Conservation (phyloP, 2,888 invertebrate genomes). For the Spodoptera littoralis region DNA sequence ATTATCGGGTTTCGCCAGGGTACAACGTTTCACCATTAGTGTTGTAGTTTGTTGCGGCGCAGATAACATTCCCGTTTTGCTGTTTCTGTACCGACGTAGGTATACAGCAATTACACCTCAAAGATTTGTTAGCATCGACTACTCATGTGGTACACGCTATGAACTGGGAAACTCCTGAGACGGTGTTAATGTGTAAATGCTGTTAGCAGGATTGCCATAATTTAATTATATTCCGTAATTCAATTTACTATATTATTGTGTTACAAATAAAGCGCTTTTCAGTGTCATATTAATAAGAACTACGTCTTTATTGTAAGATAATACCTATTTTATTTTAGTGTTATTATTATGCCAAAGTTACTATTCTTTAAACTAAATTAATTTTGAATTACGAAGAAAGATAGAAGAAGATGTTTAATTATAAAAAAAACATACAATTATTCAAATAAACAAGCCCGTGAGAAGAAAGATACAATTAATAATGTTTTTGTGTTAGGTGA, state of each 20-base stretch:
- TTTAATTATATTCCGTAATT: background rate
- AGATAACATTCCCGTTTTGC: constrained; percentile 77
- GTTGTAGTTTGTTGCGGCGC: constrained; percentile 76
- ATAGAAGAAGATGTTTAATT: too few relatives aligned
- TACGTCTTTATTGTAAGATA: too few relatives aligned
- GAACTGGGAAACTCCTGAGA: constrained; percentile 41
- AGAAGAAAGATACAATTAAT: too few relatives aligned
- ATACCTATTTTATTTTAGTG: too few relatives aligned
- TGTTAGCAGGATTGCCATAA: constrained; percentile 7
- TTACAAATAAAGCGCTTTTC: too few relatives aligned
- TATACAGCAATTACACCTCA: constrained; percentile 80
- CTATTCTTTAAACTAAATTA: too few relatives aligned
- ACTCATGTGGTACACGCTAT: constrained; percentile 60
- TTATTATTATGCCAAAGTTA: too few relatives aligned
- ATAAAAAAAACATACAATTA: too few relatives aligned
- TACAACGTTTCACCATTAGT: constrained; percentile 81
- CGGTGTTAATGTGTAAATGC: constrained; percentile 2
- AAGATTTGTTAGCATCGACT: constrained; percentile 77
- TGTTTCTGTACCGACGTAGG: constrained; percentile 69
- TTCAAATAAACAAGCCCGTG: too few relatives aligned
- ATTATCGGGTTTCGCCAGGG: constrained; percentile 66
- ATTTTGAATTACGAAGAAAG: too few relatives aligned
- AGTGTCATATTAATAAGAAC: too few relatives aligned
- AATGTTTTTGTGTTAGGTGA: background rate
- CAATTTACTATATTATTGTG: background rate